These are phyloP conservation scores for Sebastes steindachneri DNA, from an alignment of 2,797 vertebrate genomes.

Conservation along the genomic window DNA sequence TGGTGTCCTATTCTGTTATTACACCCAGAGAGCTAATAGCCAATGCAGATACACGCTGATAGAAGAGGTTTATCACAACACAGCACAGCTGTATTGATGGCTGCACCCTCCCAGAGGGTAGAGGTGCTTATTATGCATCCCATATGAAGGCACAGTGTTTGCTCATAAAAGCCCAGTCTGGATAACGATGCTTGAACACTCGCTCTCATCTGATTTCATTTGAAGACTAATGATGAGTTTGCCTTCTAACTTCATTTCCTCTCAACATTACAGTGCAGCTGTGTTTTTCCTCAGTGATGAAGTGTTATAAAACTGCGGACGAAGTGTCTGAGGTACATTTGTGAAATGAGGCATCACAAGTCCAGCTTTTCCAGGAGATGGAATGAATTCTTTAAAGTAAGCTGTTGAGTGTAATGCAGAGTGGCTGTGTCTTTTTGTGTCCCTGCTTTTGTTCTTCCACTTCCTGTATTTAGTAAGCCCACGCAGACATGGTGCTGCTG, in stretches of 20 bases:
- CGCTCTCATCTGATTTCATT: conserved; percentile 77
- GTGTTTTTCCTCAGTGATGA: conserved; percentile 67
- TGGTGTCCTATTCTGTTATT: conserved; percentile 70
- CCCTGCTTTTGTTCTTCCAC: conserved; percentile 21
- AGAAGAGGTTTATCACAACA: conserved; percentile 77
- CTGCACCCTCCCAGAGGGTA: conserved; percentile 71
- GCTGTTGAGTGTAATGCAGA: conserved; percentile 65
- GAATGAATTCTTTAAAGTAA: conserved; percentile 75
- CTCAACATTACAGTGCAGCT: conserved; percentile 52
- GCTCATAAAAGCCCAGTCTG: conserved; percentile 73
- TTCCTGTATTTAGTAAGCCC: conserved; percentile 52
- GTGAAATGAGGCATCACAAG: conserved; percentile 81
- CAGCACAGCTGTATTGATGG: conserved; percentile 62
- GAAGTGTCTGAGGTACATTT: conserved; percentile 76
- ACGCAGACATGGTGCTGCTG: conserved; percentile 33
- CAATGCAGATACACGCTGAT: conserved; percentile 69
- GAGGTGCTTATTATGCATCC: conserved; percentile 78
- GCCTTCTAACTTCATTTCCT: conserved; percentile 78
- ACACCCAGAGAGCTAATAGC: conserved; percentile 66
- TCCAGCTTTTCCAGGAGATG: conserved; percentile 75
- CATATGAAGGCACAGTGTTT: conserved; percentile 68
- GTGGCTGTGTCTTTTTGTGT: conserved; percentile 14
- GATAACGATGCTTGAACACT: conserved; percentile 78
- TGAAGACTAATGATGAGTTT: conserved; percentile 78
- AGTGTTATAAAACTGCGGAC: conserved; percentile 71